A percentile compares a stretch with the other conserved stretches of the same genome.
These are phyloP conservation scores for Ectemnius continuus DNA, from an alignment of 2,888 invertebrate genomes.

Conservation along the genomic window DNA sequence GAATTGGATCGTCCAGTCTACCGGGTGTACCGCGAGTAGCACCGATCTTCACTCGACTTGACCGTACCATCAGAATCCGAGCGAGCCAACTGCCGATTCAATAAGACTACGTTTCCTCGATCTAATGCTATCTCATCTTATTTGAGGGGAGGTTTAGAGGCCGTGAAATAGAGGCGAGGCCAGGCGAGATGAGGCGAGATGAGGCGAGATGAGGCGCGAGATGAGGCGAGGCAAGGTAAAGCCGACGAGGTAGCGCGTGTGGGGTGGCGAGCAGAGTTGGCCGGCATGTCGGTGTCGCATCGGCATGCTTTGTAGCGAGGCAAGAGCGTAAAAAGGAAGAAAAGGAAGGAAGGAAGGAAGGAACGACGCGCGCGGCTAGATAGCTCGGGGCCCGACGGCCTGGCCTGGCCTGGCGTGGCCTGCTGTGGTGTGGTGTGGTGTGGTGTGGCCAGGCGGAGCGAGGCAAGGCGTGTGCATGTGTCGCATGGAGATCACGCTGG, in stretches of 20 bases:
- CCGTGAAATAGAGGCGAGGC: not conserved
- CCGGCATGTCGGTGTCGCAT: constrained; percentile 17
- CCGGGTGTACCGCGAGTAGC: constrained; percentile 58
- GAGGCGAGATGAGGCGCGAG: too few species aligned
- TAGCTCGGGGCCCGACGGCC: not conserved
- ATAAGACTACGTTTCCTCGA: not conserved
- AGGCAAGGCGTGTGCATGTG: not conserved
- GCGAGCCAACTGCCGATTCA: not conserved
- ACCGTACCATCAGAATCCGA: not conserved
- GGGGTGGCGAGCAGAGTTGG: constrained; percentile 22
- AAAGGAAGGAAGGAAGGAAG: not conserved
- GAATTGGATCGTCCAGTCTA: constrained; percentile 74
- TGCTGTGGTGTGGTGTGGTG: too few species aligned
- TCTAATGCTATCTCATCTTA: not conserved
- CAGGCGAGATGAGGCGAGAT: not conserved
- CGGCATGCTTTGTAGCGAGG: not conserved
- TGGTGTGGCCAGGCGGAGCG: too few species aligned
- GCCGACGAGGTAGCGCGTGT: not conserved
- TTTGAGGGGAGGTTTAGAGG: too few species aligned
- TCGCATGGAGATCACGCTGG: constrained; percentile 36
- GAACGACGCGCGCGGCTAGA: not conserved
- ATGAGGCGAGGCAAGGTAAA: not conserved
- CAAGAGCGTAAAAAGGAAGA: constrained; percentile 8
- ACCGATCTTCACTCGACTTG: not conserved
- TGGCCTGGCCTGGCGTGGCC: too few species aligned